A percentile compares a stretch with the other conserved stretches of the same genome.
Conservation (phyloP, 2,797 vertebrate species). For the Halcyon leucocephala region DNA sequence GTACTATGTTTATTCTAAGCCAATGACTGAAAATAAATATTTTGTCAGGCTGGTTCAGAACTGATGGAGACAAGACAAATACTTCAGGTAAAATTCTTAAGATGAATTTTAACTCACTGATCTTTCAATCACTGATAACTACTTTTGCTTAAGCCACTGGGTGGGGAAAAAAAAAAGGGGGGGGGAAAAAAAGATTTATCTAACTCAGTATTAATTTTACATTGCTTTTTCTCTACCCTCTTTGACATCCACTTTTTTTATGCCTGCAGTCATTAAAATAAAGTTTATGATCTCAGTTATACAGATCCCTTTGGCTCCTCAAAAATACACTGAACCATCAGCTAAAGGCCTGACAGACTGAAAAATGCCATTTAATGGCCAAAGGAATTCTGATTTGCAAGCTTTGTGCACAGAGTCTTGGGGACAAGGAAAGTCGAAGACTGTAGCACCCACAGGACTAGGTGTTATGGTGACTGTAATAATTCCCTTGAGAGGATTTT, state of each 20-base stretch:
- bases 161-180: neutral
- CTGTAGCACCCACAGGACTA: neutral
- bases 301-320: neutral
- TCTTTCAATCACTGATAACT: conserved; percentile 55
- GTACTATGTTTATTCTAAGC: neutral
- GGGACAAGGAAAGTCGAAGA: neutral
- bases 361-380: conserved; percentile 1
- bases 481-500: conserved; percentile 38
- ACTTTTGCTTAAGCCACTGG: conserved; percentile 26
- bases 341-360: neutral
- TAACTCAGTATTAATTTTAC: conserved; percentile 2
- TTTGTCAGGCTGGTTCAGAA: neutral
- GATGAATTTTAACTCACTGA: conserved; percentile 35
- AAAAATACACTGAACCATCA: neutral
- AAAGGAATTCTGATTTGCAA: neutral
- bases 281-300: neutral
- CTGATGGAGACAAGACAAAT: neutral
- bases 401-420: neutral
- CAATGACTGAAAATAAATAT: conserved; percentile 11
- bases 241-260: conserved; percentile 28
- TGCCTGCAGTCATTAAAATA: conserved; percentile 31
- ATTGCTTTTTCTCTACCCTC: neutral
- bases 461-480: neutral
- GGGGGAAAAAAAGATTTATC: neutral
- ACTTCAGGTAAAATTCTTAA: conserved; percentile 18